These are phyloP conservation scores for Moxostoma hubbsi DNA, from an alignment of 2,797 vertebrate species.

Conservation along the genomic window DNA sequence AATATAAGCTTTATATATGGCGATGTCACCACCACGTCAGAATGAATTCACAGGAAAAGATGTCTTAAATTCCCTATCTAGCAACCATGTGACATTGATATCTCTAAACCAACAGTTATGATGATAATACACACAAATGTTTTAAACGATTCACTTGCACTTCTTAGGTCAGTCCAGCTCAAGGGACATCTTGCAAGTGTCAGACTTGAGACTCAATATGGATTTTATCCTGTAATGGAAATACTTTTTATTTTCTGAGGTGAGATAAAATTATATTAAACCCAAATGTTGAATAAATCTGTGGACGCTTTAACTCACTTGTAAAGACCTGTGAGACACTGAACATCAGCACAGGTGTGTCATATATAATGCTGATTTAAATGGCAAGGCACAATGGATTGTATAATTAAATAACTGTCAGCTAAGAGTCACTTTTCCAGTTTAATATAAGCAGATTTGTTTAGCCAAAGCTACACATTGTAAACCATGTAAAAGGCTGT, in stretches of 20 bases:
- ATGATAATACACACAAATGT: constrained; percentile 55
- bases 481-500: neutral
- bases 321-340: constrained; percentile 40
- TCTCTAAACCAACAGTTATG: constrained; percentile 59
- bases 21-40: constrained; percentile 50
- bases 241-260: constrained; percentile 36
- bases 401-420: constrained; percentile 71
- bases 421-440: constrained; percentile 19
- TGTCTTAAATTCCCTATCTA: constrained; percentile 35
- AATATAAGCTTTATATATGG: constrained; percentile 41
- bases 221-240: constrained; percentile 58
- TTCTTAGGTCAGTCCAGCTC: constrained; percentile 52
- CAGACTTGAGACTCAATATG: constrained; percentile 52
- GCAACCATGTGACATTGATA: constrained; percentile 54
- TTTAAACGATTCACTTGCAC: constrained; percentile 59
- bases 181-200: constrained; percentile 48
- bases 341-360: constrained; percentile 3
- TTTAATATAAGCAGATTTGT: constrained; percentile 18
- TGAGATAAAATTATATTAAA: constrained; percentile 55
- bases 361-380: constrained; percentile 16
- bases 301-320: constrained; percentile 38
- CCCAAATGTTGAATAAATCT: constrained; percentile 36
- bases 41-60: constrained; percentile 47
- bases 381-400: constrained; percentile 48
- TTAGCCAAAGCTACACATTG: constrained; percentile 8